Base-by-base conservation (phyloP, 2,888 invertebrate genomes). In the Archips crataeganus region DNA sequence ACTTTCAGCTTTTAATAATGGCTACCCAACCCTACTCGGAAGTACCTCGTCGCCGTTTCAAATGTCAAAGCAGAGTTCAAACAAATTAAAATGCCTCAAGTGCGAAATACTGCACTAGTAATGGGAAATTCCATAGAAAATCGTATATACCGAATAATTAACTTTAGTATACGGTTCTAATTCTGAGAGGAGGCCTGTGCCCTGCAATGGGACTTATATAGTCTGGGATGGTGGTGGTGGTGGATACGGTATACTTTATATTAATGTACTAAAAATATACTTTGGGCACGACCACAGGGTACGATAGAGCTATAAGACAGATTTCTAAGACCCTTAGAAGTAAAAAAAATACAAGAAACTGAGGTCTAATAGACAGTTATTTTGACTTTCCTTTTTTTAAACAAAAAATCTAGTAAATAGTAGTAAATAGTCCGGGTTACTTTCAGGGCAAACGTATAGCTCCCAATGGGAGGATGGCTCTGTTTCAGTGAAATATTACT, bases 401-500 rank as follows among this genome's bases (percentile, higher is more conserved):
- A n/a, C n/a, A n/a, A n/a, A n/a, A n/a, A n/a, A n/a, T n/a, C n/a
- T n/a, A n/a, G n/a, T n/a, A n/a, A n/a, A n/a, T n/a, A n/a, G n/a
- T n/a, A n/a, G 68, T 64, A 68, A 65, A 60, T 66, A 45, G 51
- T 49, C 36, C n/a, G 39, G 69, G 74, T 70, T 74, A 73, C 71
- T 76, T 75, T 75, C 32, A 63, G 73, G 76, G 39, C 69, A 74
- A 71, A 71, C 45, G 67, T 68, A 73, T 47, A 67, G 67, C 57
- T 59, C 71, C 75, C 63, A 45, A 61, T 54, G 73, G 70, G 71
- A 62, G 64, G 70, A 70, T 63, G 70, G 59, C 65, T 57, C 76
- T 71, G 69, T 74, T 70, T 65, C 64, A 32, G 70, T 82, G 80
- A 85, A 81, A 81, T 83, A 84, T 83, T 75, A 75, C 67, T 73